Percentiles rank a stretch among this genome's conserved stretches.
phyloP scores from a whole-genome alignment of 2,888 invertebrate species.

The Coelopa pilipes region DNA sequence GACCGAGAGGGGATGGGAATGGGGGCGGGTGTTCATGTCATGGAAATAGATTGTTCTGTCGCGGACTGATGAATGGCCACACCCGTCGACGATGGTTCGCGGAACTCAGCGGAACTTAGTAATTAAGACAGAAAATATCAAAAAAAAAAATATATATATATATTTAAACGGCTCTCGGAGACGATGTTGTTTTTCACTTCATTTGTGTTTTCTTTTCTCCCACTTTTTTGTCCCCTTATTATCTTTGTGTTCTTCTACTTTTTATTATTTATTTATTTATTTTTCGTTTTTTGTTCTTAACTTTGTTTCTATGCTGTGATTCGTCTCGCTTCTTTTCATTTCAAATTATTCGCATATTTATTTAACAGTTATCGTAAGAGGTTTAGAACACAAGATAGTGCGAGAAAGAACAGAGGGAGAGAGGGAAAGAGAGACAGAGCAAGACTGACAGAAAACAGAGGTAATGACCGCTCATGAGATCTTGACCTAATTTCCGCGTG shows the following conservation, averaged over 20 bases:
- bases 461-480: not conserved
- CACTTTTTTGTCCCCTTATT: slow-evolving; percentile 20
- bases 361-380: no score
- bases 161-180: no score
- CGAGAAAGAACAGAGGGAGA: not conserved
- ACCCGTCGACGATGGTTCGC: not conserved
- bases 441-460: not conserved
- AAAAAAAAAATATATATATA: no score
- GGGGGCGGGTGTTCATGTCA: no score
- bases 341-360: slow-evolving; percentile 5
- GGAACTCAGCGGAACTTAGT: not conserved
- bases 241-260: not conserved
- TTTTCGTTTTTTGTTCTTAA: not conserved
- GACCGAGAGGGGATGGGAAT: no score
- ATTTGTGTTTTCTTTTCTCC: slow-evolving; percentile 31
- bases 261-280: not conserved
- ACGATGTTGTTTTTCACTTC: slow-evolving; percentile 29
- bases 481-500: slow-evolving; percentile 12
- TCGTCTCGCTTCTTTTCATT: no score
- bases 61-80: slow-evolving; percentile 3
- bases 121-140: not conserved
- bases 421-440: not conserved
- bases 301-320: no score
- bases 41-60: not conserved
- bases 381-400: not conserved